Conservation (phyloP, 2,888 invertebrate genomes). For the Sycophila texana region DNA sequence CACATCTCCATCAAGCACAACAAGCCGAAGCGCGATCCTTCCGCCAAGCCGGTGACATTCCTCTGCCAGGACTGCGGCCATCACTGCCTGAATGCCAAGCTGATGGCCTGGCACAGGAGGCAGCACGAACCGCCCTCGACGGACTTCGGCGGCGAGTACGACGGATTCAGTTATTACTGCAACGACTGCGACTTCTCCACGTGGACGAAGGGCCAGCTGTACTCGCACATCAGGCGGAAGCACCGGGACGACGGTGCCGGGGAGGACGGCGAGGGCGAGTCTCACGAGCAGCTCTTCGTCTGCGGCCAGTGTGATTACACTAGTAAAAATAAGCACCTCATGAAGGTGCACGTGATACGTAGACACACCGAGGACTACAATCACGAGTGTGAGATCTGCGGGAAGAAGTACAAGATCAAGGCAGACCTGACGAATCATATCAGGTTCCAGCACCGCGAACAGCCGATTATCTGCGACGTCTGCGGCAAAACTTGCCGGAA, state of each 20-base stretch:
- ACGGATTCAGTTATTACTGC: constrained; percentile 60
- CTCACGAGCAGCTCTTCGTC: constrained; percentile 14
- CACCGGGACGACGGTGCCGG: constrained; percentile 60
- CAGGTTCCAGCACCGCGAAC: constrained; percentile 69
- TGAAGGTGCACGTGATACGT: constrained; percentile 68
- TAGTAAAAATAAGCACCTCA: constrained; percentile 64
- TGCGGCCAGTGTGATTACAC: constrained; percentile 65
- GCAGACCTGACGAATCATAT: constrained; percentile 70
- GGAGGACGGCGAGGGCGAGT: not conserved
- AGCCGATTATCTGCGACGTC: constrained; percentile 68
- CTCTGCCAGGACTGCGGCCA: constrained; percentile 56
- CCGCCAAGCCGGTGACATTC: constrained; percentile 2
- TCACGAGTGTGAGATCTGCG: constrained; percentile 66
- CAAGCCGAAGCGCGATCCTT: not conserved
- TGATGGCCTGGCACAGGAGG: constrained; percentile 50
- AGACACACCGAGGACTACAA: constrained; percentile 67
- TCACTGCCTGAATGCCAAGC: constrained; percentile 32
- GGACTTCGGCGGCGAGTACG: constrained; percentile 17
- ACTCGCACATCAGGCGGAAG: constrained; percentile 70
- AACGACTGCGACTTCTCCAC: constrained; percentile 71
- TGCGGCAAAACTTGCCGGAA: constrained; percentile 70
- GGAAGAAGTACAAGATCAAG: constrained; percentile 70
- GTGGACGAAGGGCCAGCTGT: constrained; percentile 67
- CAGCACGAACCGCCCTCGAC: constrained; percentile 7
- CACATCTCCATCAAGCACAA: constrained; percentile 56